Base-by-base conservation (phyloP, 2,797 vertebrate species). In the Thunnus albacares region DNA sequence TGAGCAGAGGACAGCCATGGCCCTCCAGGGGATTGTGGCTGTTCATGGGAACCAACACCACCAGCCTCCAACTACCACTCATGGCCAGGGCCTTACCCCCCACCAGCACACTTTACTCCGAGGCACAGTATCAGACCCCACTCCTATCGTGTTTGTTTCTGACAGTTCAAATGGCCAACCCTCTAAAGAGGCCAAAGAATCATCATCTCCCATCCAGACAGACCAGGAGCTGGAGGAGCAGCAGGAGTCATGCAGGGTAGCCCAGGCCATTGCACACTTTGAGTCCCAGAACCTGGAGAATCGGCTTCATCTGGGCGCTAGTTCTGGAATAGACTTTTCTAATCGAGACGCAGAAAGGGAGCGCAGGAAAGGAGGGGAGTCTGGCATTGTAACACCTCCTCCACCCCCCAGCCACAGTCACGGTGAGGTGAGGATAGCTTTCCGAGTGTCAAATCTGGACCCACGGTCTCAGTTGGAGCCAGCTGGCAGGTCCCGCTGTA, bases 391-490 rank as follows among this genome's bases (percentile, higher is more conserved):
- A 6, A 84, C 90, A 2, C 87, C 93, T 7, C 87, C 92, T 53
- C 89, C 92, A 4, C 87, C 91, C 20, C 88, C 95, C 47, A 91
- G 81, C 52, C 95, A 94, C 58, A 90, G 93, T 51, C 93, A 96
- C 1, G 94, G 95, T 0, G 98, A 99, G 85, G 97, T 98, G 1
- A 95, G 98, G 17, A 99, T 98, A 2, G 98, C 98, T 75, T 99
- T 99, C 86, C 90, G 97, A 2, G 97, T 99, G 81, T 98, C 98
- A 45, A 98, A 97, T 9, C 89, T 96, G 2, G 97, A 98, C 58
- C 79, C 94, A 0, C 94, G 95, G 0, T 93, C 95, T 0, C 94
- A 95, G n/a, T 75, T 96, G 53, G 97, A 94, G 13, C 92, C 94
- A 0, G 90, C 87, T 0, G 94, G 94, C 28, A 89, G 94, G 56